Evolutionary conservation across 2,888 invertebrate species (phyloP).

Genomic region (Caprella mutica): DNA sequence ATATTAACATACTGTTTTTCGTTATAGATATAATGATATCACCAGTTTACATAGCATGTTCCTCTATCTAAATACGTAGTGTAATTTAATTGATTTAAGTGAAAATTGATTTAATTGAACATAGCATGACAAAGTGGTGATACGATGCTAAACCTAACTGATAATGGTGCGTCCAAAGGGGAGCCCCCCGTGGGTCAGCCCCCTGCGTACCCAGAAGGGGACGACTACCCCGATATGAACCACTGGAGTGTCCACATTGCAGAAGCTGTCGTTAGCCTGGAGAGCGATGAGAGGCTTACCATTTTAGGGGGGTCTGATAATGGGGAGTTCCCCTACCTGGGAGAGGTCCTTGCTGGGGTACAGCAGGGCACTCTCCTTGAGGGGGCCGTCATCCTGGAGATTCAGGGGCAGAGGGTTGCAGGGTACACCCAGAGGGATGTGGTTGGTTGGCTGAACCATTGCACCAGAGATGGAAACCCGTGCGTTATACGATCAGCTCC

Average conservation of each 20-base stretch:
- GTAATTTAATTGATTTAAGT: too few species aligned
- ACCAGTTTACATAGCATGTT: too few species aligned
- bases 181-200: too few species aligned
- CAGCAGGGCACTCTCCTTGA: conserved; percentile 25
- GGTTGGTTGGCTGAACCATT: conserved; percentile 46
- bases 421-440: conserved; percentile 49
- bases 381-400: conserved; percentile 41
- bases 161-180: too few species aligned
- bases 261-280: conserved; percentile 29
- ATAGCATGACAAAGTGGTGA: too few species aligned
- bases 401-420: conserved; percentile 48
- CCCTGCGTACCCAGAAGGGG: not conserved
- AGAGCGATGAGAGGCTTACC: conserved; percentile 24
- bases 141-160: too few species aligned
- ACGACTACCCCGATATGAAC: not conserved
- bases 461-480: conserved; percentile 46
- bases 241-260: conserved; percentile 31
- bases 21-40: too few species aligned
- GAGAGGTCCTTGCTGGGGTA: conserved; percentile 24
- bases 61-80: too few species aligned
- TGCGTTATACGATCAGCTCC: conserved; percentile 46
- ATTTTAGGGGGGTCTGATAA: conserved; percentile 33
- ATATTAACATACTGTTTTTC: too few species aligned
- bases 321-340: conserved; percentile 33
- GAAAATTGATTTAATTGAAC: too few species aligned